Evolutionary conservation across 2,888 invertebrate species (phyloP).

Genomic region (Molanna angustata): DNA sequence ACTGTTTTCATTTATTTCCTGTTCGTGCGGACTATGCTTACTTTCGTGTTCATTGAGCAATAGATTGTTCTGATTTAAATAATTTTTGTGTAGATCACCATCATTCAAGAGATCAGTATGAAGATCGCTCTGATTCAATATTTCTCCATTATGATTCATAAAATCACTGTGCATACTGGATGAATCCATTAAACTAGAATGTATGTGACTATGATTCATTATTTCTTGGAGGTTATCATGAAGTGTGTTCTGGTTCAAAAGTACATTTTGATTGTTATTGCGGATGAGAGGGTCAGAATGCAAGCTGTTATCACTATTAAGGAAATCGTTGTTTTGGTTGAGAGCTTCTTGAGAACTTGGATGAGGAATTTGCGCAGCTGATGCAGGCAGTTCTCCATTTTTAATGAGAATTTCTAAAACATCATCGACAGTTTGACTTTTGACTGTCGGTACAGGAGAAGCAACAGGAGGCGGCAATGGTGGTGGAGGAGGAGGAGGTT

Average conservation of each 20-base stretch:
- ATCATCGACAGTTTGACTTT: constrained; percentile 85
- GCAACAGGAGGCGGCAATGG: constrained; percentile 37
- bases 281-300: constrained; percentile 44
- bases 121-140: constrained; percentile 23
- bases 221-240: constrained; percentile 37
- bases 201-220: constrained; percentile 25
- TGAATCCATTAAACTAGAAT: constrained; percentile 41
- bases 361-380: constrained; percentile 71
- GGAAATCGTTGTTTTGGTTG: constrained; percentile 32
- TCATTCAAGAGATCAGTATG: constrained; percentile 42
- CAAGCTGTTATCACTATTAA: constrained; percentile 34
- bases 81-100: constrained; percentile 44
- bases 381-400: constrained; percentile 88
- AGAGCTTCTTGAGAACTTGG: constrained; percentile 42
- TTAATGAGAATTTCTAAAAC: constrained; percentile 91
- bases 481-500: constrained; percentile 37
- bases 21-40: constrained; percentile 35
- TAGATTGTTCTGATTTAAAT: constrained; percentile 34
- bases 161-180: constrained; percentile 40
- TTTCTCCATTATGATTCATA: constrained; percentile 26
- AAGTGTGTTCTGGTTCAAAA: constrained; percentile 47
- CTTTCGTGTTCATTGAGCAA: constrained; percentile 46
- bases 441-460: constrained; percentile 43
- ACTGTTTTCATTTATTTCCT: constrained; percentile 27
- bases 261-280: constrained; percentile 49